Conservation (phyloP, 2,797 vertebrate genomes). For the Dromococcyx pavoninus region DNA sequence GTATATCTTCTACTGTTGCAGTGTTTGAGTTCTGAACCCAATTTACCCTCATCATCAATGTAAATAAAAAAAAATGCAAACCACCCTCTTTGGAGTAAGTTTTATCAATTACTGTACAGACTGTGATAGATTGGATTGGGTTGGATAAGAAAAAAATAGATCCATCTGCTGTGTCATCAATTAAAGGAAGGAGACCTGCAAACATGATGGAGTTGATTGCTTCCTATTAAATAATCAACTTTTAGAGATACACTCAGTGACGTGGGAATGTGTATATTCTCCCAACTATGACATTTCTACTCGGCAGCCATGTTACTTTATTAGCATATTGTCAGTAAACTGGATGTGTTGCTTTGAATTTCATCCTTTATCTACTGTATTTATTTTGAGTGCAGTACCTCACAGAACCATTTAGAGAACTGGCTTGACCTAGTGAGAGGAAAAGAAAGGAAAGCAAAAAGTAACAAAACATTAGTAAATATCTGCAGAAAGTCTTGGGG, state of each 20-base stretch:
- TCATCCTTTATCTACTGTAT: neutral
- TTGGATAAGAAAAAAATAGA: neutral
- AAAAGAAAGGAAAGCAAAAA: neutral
- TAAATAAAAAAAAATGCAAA: constrained; percentile 1
- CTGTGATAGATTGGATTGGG: neutral
- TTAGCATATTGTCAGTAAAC: constrained; percentile 16
- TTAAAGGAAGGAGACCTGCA: constrained; percentile 19
- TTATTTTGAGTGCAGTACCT: neutral
- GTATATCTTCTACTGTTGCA: neutral
- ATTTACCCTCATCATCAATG: neutral
- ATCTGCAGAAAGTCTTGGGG: neutral
- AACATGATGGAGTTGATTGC: neutral
- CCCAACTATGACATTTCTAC: constrained; percentile 2
- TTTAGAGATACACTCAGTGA: neutral
- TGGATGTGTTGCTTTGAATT: constrained; percentile 14
- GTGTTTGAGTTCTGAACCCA: neutral
- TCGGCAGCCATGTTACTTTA: constrained; percentile 35
- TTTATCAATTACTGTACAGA: neutral
- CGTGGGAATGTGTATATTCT: neutral
- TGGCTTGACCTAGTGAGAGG: neutral
- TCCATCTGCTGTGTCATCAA: neutral
- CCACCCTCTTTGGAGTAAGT: neutral
- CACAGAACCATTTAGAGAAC: neutral
- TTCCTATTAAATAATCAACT: constrained; percentile 1
- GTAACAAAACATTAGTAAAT: neutral